These are phyloP conservation scores for Diplogasteroides magnus DNA, from an alignment of 1,140 invertebrate genomes.

Conservation along the genomic window DNA sequence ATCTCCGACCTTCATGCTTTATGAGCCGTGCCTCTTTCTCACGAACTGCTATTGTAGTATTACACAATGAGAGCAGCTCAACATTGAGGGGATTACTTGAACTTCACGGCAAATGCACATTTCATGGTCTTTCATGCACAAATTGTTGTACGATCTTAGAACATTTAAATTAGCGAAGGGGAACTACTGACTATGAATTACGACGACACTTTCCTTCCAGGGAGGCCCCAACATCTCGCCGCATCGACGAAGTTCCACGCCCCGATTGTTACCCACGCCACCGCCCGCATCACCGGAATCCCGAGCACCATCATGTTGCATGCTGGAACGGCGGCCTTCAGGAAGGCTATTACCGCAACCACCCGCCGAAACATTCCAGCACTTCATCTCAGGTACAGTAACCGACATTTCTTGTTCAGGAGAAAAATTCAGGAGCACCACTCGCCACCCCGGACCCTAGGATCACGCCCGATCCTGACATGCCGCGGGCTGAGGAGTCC, in stretches of 20 bases:
- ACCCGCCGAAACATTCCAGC: background rate
- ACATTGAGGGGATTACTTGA: no score
- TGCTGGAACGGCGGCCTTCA: constrained; percentile 21
- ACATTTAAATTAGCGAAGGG: no score
- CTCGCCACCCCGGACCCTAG: background rate
- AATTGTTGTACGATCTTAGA: no score
- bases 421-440: no score
- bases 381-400: background rate
- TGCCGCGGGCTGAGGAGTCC: background rate
- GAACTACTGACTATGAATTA: no score
- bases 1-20: no score
- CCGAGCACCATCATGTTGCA: constrained; percentile 10
- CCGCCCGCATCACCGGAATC: constrained; percentile 25
- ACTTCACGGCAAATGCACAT: no score
- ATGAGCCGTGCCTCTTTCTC: no score
- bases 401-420: no score
- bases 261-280: constrained; percentile 23
- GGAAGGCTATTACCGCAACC: constrained; percentile 20
- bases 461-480: background rate
- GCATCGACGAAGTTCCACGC: background rate
- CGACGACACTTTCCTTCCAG: background rate
- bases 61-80: no score
- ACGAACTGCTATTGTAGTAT: no score
- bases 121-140: no score
- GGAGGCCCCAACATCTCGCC: background rate